Conservation (phyloP, 2,797 vertebrate genomes). For the Hippoglossus hippoglossus region DNA sequence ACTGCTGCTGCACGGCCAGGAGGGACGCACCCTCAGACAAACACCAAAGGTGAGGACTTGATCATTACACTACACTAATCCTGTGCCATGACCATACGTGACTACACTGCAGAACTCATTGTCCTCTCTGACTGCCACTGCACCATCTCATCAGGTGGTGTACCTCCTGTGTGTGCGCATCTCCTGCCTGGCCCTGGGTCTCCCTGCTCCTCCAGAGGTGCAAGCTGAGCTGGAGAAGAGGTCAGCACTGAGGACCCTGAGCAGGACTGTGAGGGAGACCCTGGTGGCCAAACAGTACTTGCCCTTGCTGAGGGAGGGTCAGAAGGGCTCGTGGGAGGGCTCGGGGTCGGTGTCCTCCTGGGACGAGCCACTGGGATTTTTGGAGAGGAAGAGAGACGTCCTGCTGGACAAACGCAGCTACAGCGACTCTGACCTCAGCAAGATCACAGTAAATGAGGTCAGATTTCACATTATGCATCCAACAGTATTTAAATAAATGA, state of each 20-base stretch:
- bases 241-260: conserved; percentile 65
- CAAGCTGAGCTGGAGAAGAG: conserved; percentile 80
- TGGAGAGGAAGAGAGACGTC: conserved; percentile 77
- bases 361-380: conserved; percentile 80
- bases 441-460: conserved; percentile 68
- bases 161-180: conserved; percentile 83
- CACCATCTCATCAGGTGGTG: conserved; percentile 69
- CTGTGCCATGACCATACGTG: not conserved
- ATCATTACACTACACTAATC: not conserved
- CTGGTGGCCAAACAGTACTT: conserved; percentile 78
- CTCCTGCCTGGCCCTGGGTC: conserved; percentile 78
- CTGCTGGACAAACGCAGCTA: conserved; percentile 83
- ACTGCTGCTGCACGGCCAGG: conserved; percentile 84
- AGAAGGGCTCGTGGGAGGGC: conserved; percentile 37
- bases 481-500: not conserved
- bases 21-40: conserved; percentile 81
- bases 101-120: not conserved
- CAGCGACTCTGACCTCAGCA: conserved; percentile 85
- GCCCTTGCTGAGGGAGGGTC: conserved; percentile 67
- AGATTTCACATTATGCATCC: not conserved
- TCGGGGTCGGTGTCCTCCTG: conserved; percentile 75
- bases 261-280: conserved; percentile 77
- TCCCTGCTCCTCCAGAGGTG: conserved; percentile 70
- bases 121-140: conserved; percentile 9
- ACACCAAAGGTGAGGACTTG: conserved; percentile 81